Percentiles rank a stretch among this genome's conserved stretches.
phyloP scores from a whole-genome alignment of 2,797 vertebrate species.

The Falco berigora region DNA sequence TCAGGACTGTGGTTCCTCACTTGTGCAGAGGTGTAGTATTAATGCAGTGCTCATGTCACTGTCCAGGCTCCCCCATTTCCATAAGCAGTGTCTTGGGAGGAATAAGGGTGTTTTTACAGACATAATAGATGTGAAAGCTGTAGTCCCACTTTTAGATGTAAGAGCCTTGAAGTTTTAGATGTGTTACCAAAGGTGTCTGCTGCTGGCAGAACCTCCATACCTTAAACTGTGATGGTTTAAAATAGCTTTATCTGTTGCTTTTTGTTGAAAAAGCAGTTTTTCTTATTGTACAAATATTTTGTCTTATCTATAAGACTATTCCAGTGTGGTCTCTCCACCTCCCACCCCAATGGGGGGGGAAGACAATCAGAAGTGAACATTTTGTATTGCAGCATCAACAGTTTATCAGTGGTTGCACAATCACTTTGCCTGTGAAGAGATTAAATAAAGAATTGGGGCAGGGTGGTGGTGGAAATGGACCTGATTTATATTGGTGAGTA shows the following conservation, averaged over 20 bases:
- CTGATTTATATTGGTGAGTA: neutral
- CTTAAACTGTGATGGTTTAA: neutral
- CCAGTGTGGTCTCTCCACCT: neutral
- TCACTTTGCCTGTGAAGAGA: neutral
- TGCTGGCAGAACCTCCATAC: neutral
- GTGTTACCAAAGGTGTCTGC: neutral
- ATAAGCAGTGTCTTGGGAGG: neutral
- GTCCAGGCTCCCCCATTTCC: neutral
- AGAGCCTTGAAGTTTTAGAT: neutral
- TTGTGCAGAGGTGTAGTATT: neutral
- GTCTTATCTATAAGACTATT: neutral
- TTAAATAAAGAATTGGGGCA: neutral
- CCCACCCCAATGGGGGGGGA: neutral
- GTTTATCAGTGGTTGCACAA: slow-evolving; percentile 7
- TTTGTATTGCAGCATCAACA: neutral
- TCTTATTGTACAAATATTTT: neutral
- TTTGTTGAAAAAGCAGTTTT: slow-evolving; percentile 8
- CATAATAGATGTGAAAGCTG: neutral
- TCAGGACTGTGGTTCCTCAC: neutral
- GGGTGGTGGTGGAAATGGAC: neutral
- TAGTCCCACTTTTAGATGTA: neutral
- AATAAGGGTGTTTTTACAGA: neutral
- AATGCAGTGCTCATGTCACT: neutral
- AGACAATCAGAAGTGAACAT: neutral
- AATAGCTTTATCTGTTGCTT: neutral